phyloP scores from a whole-genome alignment of 2,888 invertebrate genomes.

The Drosophila diplacantha region DNA sequence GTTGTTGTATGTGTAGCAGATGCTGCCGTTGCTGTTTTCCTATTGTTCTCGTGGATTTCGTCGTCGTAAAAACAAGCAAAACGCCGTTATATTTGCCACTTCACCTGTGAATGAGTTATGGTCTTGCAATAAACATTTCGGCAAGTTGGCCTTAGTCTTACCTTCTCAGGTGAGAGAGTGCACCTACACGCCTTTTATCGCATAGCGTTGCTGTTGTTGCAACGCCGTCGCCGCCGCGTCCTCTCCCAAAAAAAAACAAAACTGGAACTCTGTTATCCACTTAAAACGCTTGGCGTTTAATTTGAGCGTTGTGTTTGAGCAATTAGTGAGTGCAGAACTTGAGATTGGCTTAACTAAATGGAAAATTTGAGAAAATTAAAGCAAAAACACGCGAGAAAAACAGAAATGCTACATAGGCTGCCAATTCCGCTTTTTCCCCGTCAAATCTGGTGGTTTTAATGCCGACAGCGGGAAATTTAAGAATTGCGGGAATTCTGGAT shows the following conservation, averaged over 20 bases:
- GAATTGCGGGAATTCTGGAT: too few species aligned
- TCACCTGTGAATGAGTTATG: conserved; percentile 23
- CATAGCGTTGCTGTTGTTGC: conserved; percentile 54
- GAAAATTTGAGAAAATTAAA: conserved; percentile 42
- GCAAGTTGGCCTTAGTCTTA: conserved; percentile 18
- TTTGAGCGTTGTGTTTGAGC: conserved; percentile 20
- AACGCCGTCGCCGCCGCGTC: conserved; percentile 49
- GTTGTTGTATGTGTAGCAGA: conserved; percentile 8
- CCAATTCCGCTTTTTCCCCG: too few species aligned
- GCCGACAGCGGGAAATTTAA: too few species aligned
- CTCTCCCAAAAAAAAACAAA: conserved; percentile 24
- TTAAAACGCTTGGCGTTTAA: background rate
- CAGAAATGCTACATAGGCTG: conserved; percentile 43
- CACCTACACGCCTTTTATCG: conserved; percentile 37
- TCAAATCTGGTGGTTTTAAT: too few species aligned
- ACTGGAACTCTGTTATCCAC: background rate
- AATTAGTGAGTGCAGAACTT: conserved; percentile 17
- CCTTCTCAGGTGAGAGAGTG: conserved; percentile 23
- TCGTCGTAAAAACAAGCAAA: conserved; percentile 30
- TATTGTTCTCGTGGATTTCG: conserved; percentile 6
- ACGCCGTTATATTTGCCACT: conserved; percentile 13
- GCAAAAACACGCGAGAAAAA: conserved; percentile 36
- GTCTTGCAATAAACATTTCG: conserved; percentile 43
- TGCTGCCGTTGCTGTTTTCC: conserved; percentile 1
- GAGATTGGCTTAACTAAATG: conserved; percentile 22